Conservation (phyloP, 2,888 invertebrate genomes). For the Tuberolachnus salignus region DNA sequence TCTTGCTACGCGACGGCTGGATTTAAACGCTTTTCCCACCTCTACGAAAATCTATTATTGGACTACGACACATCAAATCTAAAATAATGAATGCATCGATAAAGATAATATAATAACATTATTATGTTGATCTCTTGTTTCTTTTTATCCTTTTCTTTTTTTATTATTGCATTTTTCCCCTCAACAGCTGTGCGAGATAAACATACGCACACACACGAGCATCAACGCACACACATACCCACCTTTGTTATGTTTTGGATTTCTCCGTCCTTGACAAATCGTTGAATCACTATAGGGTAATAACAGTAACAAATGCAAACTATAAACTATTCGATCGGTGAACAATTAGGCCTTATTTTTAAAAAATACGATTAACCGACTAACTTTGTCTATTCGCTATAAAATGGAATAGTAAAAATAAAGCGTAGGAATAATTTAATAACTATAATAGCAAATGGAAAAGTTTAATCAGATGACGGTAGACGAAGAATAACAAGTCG, state of each 20-base stretch:
- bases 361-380: not conserved
- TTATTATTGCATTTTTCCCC: slow-evolving; percentile 39
- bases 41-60: slow-evolving; percentile 51
- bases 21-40: slow-evolving; percentile 60
- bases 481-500: slow-evolving; percentile 13
- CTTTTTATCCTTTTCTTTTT: slow-evolving; percentile 10
- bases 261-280: slow-evolving; percentile 50
- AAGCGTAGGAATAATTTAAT: not conserved
- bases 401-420: not conserved
- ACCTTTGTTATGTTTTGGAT: slow-evolving; percentile 54
- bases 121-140: not conserved
- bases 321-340: slow-evolving; percentile 2
- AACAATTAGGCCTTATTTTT: not conserved
- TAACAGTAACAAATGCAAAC: slow-evolving; percentile 14
- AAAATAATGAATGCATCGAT: slow-evolving; percentile 53
- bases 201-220: slow-evolving; percentile 16
- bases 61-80: slow-evolving; percentile 54
- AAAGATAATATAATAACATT: slow-evolving; percentile 48
- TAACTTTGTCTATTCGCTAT: no score
- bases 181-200: slow-evolving; percentile 55
- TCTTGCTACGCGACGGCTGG: slow-evolving; percentile 66
- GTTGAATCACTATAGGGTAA: slow-evolving; percentile 27
- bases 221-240: slow-evolving; percentile 10
- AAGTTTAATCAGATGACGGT: not conserved
- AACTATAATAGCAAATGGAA: not conserved